Base-by-base conservation (phyloP, 1,140 invertebrate genomes). In the Matsumurasca onukii region DNA sequence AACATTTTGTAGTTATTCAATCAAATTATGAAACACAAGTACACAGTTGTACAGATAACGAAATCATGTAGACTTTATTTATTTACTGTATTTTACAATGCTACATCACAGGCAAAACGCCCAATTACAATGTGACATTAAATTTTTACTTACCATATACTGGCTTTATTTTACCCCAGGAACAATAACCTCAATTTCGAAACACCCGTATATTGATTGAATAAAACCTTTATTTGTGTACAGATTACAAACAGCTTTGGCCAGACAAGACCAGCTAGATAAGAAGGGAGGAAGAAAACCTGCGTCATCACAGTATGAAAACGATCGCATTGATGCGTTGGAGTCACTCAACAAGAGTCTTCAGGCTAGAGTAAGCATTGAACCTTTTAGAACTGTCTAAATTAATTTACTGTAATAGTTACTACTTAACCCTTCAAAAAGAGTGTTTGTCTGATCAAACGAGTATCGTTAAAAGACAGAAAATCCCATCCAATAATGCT, bases 261-360 rank as follows among this genome's bases (percentile, higher is more conserved):
- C n/a, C n/a, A 51, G 49, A 20, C 49, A 51, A 51, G 49, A 51
- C 49, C 5, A n/a, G n/a, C n/a, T 51, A n/a, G 49, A 51, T 22
- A 51, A 51, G 49, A 51, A 20, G 24, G 3, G 17, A 3, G 49
- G 49, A 20, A 3, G 5, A n/a, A 51, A 17, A 3, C 49, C 49
- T 12, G 24, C 49, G 3, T 51, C 49, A 9, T 5, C 24, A 20
- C 5, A 20, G 5, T 17, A 17, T 12, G 49, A 51, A 20, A 20
- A 22, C n/a, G 24, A 51, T 22, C n/a, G 24, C 5, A 22, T 51
- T n/a, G 49, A 17, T 3, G 24, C 24, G 3, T 20, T 51, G 3
- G 49, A 51, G n/a, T 5, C 49, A 3, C 49, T 20, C n/a, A 51
- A 51, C 49, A 51, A 51, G 24, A 5, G 24, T 51, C 49, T 51